Evolutionary conservation across 1,140 invertebrate species (phyloP).

Genomic region (Chionoecetes opilio): DNA sequence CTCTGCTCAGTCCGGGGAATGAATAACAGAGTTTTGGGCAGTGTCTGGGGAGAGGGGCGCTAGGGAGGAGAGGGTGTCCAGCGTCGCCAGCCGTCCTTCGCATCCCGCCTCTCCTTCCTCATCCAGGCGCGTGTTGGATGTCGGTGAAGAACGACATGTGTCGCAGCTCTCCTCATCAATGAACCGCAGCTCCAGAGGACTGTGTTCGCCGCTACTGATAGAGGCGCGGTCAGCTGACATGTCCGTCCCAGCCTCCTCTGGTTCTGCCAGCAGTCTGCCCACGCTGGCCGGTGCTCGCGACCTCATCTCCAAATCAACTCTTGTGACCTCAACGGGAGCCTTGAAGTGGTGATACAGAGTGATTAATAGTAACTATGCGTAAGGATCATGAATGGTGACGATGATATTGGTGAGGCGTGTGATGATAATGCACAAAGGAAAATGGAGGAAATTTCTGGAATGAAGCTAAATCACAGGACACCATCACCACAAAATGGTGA

Average conservation of each 20-base stretch:
- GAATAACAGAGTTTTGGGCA: neutral
- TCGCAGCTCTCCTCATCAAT: slow-evolving; percentile 72
- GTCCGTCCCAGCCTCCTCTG: neutral
- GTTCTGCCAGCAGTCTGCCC: neutral
- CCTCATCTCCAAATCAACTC: slow-evolving; percentile 2
- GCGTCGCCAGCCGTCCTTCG: neutral
- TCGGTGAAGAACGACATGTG: slow-evolving; percentile 55
- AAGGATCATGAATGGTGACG: neutral
- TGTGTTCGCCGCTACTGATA: slow-evolving; percentile 46
- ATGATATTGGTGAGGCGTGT: neutral
- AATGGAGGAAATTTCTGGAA: too few relatives aligned
- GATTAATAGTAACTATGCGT: neutral
- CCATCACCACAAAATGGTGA: too few relatives aligned
- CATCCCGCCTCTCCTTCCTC: neutral
- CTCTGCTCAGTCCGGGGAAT: slow-evolving; percentile 17
- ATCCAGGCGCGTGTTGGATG: slow-evolving; percentile 44
- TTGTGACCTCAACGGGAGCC: neutral
- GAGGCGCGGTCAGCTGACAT: neutral
- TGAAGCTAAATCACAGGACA: too few relatives aligned
- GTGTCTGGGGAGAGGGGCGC: neutral
- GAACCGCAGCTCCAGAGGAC: slow-evolving; percentile 67
- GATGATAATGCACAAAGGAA: too few relatives aligned
- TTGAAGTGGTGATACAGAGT: neutral
- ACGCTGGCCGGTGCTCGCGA: too few relatives aligned
- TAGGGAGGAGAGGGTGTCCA: neutral